Percentiles rank a stretch among this genome's conserved stretches.
phyloP scores from a whole-genome alignment of 2,113 vertebrate genomes.

The Solea senegalensis region DNA sequence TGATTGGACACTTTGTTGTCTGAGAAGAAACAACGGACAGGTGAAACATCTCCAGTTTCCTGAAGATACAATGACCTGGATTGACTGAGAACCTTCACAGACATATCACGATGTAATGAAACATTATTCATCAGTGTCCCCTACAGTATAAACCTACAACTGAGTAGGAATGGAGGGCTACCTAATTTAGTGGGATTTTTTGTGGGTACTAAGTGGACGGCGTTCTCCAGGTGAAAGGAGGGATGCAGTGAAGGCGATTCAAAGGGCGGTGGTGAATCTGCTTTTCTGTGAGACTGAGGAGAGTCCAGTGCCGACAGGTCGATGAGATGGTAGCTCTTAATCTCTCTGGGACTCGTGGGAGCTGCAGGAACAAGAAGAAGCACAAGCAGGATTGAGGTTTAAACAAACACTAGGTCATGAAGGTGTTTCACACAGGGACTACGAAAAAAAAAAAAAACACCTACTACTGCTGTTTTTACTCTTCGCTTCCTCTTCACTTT shows the following conservation, averaged over 20 bases:
- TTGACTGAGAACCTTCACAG: too few relatives aligned
- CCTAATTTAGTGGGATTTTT: constrained; percentile 77
- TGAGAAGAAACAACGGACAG: neutral
- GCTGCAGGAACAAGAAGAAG: constrained; percentile 58
- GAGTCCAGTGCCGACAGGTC: constrained; percentile 83
- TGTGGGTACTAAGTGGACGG: constrained; percentile 60
- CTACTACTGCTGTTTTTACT: constrained; percentile 39
- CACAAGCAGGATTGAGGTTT: neutral
- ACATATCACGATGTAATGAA: neutral
- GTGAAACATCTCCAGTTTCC: too few relatives aligned
- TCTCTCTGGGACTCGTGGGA: constrained; percentile 49
- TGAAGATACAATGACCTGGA: too few relatives aligned
- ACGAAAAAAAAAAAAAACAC: neutral
- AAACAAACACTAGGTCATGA: neutral
- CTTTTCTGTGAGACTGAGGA: constrained; percentile 29
- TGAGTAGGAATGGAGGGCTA: constrained; percentile 27
- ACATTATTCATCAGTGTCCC: neutral
- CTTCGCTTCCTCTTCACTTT: constrained; percentile 36
- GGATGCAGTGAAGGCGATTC: constrained; percentile 29
- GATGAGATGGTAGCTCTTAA: constrained; percentile 85
- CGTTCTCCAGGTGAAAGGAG: constrained; percentile 24
- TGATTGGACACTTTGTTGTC: constrained; percentile 23
- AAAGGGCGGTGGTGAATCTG: constrained; percentile 12
- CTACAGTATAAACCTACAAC: too few relatives aligned
- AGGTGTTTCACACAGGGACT: neutral